These are phyloP conservation scores for Tachina lurida DNA, from an alignment of 2,888 invertebrate species.

Conservation along the genomic window DNA sequence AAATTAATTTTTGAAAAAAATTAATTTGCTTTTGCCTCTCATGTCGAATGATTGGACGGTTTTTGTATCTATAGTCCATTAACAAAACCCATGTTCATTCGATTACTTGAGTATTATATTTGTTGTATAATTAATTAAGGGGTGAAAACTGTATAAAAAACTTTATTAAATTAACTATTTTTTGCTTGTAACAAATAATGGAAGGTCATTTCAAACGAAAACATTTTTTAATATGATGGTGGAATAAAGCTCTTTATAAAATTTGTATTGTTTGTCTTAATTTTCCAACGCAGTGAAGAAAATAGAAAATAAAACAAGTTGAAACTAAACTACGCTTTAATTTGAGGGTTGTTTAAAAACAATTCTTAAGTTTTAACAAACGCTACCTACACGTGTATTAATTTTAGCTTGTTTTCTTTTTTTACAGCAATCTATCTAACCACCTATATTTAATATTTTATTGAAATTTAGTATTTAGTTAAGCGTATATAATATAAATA, in stretches of 20 bases:
- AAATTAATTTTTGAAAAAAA: constrained; percentile 8
- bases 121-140: constrained; percentile 21
- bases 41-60: constrained; percentile 1
- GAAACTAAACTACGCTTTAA: constrained; percentile 43
- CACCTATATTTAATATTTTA: constrained; percentile 69
- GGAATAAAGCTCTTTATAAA: constrained; percentile 63
- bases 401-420: constrained; percentile 67
- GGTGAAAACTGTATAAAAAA: constrained; percentile 16
- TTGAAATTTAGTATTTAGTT: constrained; percentile 63
- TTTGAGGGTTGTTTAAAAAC: constrained; percentile 4
- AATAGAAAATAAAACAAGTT: constrained; percentile 57
- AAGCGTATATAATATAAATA: constrained; percentile 44
- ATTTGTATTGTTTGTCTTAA: constrained; percentile 72
- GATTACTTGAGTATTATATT: constrained; percentile 12
- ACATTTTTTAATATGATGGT: constrained; percentile 50
- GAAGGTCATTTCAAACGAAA: constrained; percentile 6
- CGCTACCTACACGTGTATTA: constrained; percentile 7
- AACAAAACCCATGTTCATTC: constrained; percentile 7
- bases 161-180: constrained; percentile 32
- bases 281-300: constrained; percentile 50
- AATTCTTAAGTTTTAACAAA: constrained; percentile 42
- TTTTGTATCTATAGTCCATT: not conserved
- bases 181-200: constrained; percentile 51
- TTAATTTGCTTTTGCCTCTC: constrained; percentile 18
- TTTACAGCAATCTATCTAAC: constrained; percentile 62